Evolutionary conservation across 2,888 invertebrate species (phyloP).

Genomic region (Linnaemya vulpina): DNA sequence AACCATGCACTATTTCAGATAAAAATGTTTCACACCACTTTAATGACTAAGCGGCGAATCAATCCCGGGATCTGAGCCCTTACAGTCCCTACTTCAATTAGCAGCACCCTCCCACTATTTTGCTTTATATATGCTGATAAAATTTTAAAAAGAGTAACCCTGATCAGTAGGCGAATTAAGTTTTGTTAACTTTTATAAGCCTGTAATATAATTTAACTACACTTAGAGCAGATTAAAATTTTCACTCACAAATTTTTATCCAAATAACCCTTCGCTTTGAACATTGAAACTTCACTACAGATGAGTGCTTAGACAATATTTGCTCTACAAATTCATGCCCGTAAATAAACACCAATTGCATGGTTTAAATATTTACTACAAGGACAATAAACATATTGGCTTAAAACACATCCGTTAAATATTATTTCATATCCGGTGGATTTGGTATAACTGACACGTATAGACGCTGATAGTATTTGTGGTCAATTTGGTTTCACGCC

Average conservation of each 20-base stretch:
- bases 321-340: background rate
- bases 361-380: background rate
- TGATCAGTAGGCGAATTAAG: too few species aligned
- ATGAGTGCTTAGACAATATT: background rate
- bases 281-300: constrained; percentile 21
- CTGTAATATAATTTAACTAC: too few species aligned
- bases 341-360: constrained; percentile 16
- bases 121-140: too few species aligned
- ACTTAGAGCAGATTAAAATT: too few species aligned
- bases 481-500: constrained; percentile 31
- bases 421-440: constrained; percentile 38
- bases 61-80: too few species aligned
- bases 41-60: too few species aligned
- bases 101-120: too few species aligned
- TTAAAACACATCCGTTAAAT: constrained; percentile 37
- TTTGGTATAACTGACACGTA: background rate
- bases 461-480: constrained; percentile 10
- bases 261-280: background rate
- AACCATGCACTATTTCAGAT: too few species aligned
- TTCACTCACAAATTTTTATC: background rate
- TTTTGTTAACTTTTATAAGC: too few species aligned
- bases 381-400: constrained; percentile 9
- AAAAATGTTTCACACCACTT: too few species aligned
- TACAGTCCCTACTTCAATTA: too few species aligned
- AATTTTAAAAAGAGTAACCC: too few species aligned